Conservation (phyloP, 2,888 invertebrate species). For the Mongoloraphidia duomilia region DNA sequence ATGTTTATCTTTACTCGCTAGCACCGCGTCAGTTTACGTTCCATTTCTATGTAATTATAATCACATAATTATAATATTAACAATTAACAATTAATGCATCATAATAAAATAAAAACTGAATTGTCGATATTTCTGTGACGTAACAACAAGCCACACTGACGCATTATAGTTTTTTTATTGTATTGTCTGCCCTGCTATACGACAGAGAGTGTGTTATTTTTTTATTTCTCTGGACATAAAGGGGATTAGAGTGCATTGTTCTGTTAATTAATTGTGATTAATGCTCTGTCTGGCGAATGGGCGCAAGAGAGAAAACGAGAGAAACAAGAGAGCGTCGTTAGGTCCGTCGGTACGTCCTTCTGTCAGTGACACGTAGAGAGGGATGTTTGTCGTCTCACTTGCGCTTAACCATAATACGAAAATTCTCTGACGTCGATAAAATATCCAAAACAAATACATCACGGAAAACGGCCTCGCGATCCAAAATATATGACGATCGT, state of each 20-base stretch:
- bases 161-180: constrained; percentile 1
- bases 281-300: constrained; percentile 6
- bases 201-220: background rate
- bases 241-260: constrained; percentile 7
- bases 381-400: background rate
- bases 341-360: background rate
- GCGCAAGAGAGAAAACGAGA: background rate
- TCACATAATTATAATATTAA: too few relatives aligned
- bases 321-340: background rate
- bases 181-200: background rate
- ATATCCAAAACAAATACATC: constrained; percentile 1
- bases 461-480: background rate
- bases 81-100: too few relatives aligned
- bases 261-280: constrained; percentile 9
- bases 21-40: too few relatives aligned
- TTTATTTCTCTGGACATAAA: constrained; percentile 3
- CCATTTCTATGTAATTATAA: too few relatives aligned
- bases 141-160: too few relatives aligned
- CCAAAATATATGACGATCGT: too few relatives aligned
- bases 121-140: too few relatives aligned
- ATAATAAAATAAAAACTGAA: too few relatives aligned
- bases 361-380: background rate
- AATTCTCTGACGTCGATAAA: background rate
- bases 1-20: too few relatives aligned
- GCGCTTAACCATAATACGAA: background rate